phyloP scores from a whole-genome alignment of 2,113 vertebrate species.

The Malurus alboscapulatus region DNA sequence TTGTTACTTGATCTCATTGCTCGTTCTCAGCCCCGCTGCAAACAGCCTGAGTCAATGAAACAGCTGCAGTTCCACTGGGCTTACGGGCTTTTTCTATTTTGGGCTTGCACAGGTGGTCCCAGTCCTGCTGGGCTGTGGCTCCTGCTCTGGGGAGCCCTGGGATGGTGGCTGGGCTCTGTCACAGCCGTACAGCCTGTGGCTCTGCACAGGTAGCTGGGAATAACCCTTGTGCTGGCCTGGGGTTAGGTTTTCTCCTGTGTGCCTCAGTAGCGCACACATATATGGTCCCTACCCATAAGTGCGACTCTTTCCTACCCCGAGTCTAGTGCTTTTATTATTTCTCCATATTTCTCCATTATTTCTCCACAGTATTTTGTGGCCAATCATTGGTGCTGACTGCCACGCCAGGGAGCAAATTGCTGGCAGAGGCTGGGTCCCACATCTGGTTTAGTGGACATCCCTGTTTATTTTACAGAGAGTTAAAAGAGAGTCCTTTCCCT shows the following conservation, averaged over 20 bases:
- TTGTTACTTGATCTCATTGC: not conserved
- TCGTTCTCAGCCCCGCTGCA: not conserved
- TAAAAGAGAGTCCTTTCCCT: not conserved
- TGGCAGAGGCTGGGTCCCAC: not conserved
- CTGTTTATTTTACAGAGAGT: not conserved
- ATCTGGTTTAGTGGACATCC: not conserved
- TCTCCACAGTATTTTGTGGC: not conserved
- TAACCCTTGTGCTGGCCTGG: not conserved
- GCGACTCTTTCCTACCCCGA: not conserved
- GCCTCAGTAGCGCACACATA: accelerated
- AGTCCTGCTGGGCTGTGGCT: accelerated
- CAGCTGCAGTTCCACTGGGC: not conserved
- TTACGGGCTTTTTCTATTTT: not conserved
- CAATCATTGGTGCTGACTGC: not conserved
- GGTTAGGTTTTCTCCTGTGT: not conserved
- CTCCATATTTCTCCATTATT: not conserved
- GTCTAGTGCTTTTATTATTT: not conserved
- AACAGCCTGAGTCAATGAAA: not conserved
- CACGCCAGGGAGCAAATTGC: accelerated
- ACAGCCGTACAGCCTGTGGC: not conserved
- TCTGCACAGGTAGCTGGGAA: not conserved
- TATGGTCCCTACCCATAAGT: accelerated
- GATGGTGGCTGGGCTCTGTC: accelerated
- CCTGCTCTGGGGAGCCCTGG: not conserved
- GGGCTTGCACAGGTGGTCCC: not conserved